phyloP scores from a whole-genome alignment of 2,888 invertebrate species.

The Ichneumoninae sp. region DNA sequence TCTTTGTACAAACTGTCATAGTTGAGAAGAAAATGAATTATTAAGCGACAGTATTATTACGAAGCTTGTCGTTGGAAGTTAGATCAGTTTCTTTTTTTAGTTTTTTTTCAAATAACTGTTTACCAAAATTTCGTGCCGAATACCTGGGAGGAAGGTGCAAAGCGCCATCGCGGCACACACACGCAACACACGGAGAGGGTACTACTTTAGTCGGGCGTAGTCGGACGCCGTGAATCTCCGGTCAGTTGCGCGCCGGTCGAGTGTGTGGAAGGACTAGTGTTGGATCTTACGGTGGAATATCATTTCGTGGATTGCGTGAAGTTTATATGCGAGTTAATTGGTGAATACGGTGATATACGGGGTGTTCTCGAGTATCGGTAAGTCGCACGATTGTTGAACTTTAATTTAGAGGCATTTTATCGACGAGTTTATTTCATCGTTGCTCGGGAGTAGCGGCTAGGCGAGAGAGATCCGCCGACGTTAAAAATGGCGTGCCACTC shows the following conservation, averaged over 20 bases:
- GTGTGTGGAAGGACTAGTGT: constrained; percentile 77
- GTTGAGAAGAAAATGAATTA: not conserved
- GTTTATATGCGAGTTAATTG: constrained; percentile 79
- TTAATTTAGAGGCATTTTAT: constrained; percentile 25
- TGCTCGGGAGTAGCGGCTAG: not conserved
- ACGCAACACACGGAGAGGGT: constrained; percentile 61
- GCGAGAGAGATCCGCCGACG: constrained; percentile 7
- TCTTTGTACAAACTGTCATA: not conserved
- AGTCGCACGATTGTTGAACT: constrained; percentile 66
- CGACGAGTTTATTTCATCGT: not conserved
- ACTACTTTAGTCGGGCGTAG: constrained; percentile 79
- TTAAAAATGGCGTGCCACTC: constrained; percentile 23
- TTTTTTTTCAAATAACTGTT: not conserved
- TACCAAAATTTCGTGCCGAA: constrained; percentile 4
- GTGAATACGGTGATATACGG: constrained; percentile 75
- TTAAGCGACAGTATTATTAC: not conserved
- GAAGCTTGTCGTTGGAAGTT: not conserved
- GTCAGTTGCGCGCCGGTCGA: constrained; percentile 83
- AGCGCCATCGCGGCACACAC: constrained; percentile 41
- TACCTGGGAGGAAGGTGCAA: constrained; percentile 20
- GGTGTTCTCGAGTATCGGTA: constrained; percentile 79
- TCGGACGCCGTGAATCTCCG: constrained; percentile 73
- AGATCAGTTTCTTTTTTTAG: not conserved
- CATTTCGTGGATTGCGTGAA: constrained; percentile 67
- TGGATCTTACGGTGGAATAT: constrained; percentile 70